Conservation (phyloP, 2,113 vertebrate genomes). For the Psilopsiagon aymara region DNA sequence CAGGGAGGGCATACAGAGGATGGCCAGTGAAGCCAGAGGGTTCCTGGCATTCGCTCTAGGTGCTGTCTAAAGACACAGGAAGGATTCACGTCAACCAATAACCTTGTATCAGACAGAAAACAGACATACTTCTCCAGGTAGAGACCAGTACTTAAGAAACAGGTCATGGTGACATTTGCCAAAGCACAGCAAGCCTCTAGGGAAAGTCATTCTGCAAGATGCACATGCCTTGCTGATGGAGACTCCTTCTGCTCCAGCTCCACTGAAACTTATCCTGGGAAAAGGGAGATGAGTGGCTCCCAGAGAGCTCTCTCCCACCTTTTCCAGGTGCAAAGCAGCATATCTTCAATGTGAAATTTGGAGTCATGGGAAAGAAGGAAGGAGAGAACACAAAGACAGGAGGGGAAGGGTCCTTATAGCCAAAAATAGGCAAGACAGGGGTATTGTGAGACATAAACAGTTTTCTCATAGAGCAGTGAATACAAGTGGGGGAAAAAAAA, state of each 20-base stretch:
- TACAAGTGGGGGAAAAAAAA: background rate
- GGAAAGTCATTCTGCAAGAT: background rate
- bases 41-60: background rate
- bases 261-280: background rate
- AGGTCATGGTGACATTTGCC: background rate
- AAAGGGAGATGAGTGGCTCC: background rate
- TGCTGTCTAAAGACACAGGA: background rate
- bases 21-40: background rate
- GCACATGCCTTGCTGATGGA: background rate
- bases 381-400: accelerated
- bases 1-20: background rate
- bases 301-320: background rate
- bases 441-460: background rate
- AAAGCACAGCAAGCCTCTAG: background rate
- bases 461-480: background rate
- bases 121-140: background rate
- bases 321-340: background rate
- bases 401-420: background rate
- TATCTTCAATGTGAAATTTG: background rate
- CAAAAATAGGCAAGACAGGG: background rate
- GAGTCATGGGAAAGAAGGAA: background rate
- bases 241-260: background rate
- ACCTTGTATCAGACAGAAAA: background rate
- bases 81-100: background rate
- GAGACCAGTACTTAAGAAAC: background rate